Evolutionary conservation across 1,140 invertebrate genomes (phyloP).

Genomic region (Pantala flavescens): DNA sequence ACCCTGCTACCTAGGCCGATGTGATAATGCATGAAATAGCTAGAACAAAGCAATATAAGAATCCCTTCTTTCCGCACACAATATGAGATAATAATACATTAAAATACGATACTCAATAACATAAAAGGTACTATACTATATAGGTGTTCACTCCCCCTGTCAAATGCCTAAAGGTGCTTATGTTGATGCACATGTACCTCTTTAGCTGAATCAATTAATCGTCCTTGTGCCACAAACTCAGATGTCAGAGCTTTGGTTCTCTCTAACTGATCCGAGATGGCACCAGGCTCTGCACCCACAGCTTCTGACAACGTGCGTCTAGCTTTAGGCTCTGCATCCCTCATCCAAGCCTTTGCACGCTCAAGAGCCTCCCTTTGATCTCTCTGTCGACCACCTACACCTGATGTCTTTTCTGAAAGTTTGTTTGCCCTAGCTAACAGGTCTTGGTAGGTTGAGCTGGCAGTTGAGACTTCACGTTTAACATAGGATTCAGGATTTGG

Average conservation of each 20-base stretch:
- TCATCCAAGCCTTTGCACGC: constrained; percentile 71
- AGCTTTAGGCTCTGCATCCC: constrained; percentile 66
- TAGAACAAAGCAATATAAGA: too few relatives aligned
- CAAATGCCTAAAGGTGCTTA: too few relatives aligned
- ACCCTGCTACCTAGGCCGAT: too few relatives aligned
- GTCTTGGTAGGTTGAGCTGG: constrained; percentile 50
- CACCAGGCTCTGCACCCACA: constrained; percentile 72
- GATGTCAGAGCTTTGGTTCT: constrained; percentile 74
- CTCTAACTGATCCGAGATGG: constrained; percentile 76
- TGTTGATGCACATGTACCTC: constrained; percentile 38
- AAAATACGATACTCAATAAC: too few relatives aligned
- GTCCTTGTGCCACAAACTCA: constrained; percentile 74
- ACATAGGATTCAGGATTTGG: constrained; percentile 58
- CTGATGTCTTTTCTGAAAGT: constrained; percentile 64
- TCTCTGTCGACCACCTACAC: constrained; percentile 62
- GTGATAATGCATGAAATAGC: too few relatives aligned
- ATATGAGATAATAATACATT: too few relatives aligned
- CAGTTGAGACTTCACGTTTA: constrained; percentile 52
- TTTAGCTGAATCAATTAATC: constrained; percentile 70
- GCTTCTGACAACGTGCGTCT: constrained; percentile 66
- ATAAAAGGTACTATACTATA: too few relatives aligned
- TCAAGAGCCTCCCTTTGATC: constrained; percentile 76
- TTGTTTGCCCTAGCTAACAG: constrained; percentile 68
- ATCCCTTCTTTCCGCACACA: too few relatives aligned
- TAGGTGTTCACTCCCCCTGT: too few relatives aligned